Percentiles rank a stretch among this genome's conserved stretches.
phyloP scores from a whole-genome alignment of 2,888 invertebrate species.

The Limnephilus rhombicus region DNA sequence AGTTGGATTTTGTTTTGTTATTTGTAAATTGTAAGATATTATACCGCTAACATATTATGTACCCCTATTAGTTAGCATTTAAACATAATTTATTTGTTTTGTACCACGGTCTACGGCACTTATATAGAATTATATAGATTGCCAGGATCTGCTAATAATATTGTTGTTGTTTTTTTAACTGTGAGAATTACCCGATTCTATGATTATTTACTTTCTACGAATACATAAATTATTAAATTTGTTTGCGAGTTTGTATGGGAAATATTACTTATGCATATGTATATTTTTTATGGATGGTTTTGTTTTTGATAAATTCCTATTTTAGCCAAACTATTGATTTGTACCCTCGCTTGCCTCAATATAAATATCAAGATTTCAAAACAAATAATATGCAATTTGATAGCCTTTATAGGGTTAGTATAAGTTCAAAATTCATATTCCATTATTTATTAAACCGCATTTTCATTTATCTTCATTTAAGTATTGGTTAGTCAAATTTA shows the following conservation, averaged over 20 bases:
- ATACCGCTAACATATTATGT: constrained; percentile 40
- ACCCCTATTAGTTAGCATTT: constrained; percentile 41
- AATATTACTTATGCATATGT: neutral
- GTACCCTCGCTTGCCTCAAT: constrained; percentile 21
- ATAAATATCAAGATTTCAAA: constrained; percentile 8
- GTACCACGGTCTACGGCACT: constrained; percentile 26
- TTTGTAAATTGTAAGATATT: constrained; percentile 17
- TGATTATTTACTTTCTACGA: neutral
- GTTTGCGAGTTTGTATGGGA: constrained; percentile 7
- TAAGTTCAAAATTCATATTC: constrained; percentile 58
- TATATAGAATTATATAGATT: neutral
- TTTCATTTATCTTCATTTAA: constrained; percentile 52
- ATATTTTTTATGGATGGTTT: constrained; percentile 5
- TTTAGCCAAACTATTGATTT: constrained; percentile 14
- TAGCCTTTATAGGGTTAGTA: constrained; percentile 46
- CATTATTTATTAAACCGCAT: constrained; percentile 57
- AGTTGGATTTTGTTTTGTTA: constrained; percentile 31
- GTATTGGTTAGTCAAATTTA: constrained; percentile 45
- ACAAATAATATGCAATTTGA: constrained; percentile 3
- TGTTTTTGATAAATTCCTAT: constrained; percentile 8
- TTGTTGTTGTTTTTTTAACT: constrained; percentile 16
- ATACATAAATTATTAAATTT: constrained; percentile 7
- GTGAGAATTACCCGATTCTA: neutral
- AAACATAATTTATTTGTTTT: constrained; percentile 11
- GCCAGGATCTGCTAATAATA: constrained; percentile 19